phyloP scores from a whole-genome alignment of 2,113 vertebrate species.

The Dromaius novaehollandiae region DNA sequence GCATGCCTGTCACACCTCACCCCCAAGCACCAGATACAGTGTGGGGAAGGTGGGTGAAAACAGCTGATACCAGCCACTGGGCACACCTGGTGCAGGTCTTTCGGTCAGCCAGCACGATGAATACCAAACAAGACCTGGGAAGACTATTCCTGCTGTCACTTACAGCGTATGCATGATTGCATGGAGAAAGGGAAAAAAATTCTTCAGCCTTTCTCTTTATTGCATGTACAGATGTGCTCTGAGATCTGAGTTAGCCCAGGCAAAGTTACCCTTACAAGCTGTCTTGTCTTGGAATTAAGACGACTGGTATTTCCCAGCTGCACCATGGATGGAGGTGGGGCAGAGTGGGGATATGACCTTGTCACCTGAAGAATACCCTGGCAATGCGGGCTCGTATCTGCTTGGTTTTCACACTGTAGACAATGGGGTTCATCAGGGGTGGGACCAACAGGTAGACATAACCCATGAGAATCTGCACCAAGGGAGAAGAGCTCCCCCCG shows the following conservation, averaged over 20 bases:
- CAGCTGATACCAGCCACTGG: neutral
- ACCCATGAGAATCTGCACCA: constrained; percentile 35
- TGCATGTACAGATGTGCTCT: neutral
- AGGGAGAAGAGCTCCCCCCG: neutral
- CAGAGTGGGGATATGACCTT: neutral
- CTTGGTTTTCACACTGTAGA: constrained; percentile 45
- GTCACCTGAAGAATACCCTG: neutral
- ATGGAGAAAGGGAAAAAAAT: neutral
- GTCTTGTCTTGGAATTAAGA: neutral
- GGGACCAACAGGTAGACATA: constrained; percentile 49
- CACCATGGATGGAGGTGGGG: neutral
- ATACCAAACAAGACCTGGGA: neutral
- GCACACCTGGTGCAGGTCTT: neutral
- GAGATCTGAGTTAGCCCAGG: neutral
- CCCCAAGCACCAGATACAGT: no score
- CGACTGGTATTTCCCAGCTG: neutral
- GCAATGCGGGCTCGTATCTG: neutral
- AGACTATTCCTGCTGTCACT: neutral
- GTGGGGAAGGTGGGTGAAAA: no score
- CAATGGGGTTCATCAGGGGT: constrained; percentile 55
- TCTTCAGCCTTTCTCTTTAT: neutral
- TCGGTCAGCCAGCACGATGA: neutral
- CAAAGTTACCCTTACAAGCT: neutral
- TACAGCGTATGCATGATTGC: neutral
- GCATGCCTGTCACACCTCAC: no score